Conservation (phyloP, 1,140 invertebrate species). For the Caenorhabditis inopinata region DNA sequence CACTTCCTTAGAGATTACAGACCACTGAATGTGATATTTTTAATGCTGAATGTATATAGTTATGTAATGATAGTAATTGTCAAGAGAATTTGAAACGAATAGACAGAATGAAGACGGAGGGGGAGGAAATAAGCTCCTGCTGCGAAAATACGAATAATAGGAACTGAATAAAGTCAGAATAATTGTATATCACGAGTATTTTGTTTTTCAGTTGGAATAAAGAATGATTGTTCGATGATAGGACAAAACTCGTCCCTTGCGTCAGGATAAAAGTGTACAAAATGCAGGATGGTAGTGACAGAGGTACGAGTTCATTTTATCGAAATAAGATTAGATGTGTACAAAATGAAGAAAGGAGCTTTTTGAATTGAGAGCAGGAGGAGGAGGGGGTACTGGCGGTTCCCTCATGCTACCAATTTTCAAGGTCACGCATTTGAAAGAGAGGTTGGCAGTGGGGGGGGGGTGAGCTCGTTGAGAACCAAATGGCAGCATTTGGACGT, state of each 20-base stretch:
- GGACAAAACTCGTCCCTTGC: not conserved
- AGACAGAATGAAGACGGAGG: not conserved
- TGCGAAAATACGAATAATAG: not conserved
- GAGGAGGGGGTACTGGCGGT: not conserved
- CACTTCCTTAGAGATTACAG: too few relatives aligned
- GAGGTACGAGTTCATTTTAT: not conserved
- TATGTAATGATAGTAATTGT: too few relatives aligned
- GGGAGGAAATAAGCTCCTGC: not conserved
- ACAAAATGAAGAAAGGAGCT: not conserved
- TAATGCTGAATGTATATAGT: too few relatives aligned
- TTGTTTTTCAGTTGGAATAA: not conserved
- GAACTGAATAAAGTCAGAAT: not conserved
- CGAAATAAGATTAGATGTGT: not conserved
- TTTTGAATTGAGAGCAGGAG: not conserved
- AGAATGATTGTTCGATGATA: not conserved
- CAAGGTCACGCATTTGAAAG: not conserved
- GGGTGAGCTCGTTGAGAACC: not conserved
- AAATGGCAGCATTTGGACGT: slow-evolving; percentile 22
- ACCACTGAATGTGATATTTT: too few relatives aligned
- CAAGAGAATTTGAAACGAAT: too few relatives aligned
- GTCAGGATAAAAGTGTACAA: not conserved
- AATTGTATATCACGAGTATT: not conserved
- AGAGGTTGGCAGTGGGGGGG: too few relatives aligned
- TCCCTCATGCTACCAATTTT: not conserved
- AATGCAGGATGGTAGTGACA: too few relatives aligned